Percentiles rank a stretch among this genome's conserved stretches.
phyloP scores from a whole-genome alignment of 2,888 invertebrate genomes.

The Phorcus lineatus region DNA sequence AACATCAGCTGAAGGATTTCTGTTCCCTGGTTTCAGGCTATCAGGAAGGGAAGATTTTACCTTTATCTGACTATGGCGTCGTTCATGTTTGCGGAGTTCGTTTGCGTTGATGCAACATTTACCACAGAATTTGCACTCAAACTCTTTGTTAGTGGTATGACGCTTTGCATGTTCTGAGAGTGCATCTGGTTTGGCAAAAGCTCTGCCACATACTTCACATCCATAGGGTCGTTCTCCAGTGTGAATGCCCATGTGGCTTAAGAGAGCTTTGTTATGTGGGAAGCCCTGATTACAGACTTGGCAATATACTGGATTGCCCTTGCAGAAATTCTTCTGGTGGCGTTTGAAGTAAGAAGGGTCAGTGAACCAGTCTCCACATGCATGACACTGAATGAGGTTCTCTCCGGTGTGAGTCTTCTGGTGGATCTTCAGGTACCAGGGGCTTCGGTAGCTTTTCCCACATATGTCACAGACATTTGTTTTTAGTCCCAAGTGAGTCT shows the following conservation, averaged over 20 bases:
- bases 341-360: neutral
- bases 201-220: neutral
- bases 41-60: neutral
- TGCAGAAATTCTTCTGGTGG: neutral
- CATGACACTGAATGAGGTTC: neutral
- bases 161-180: conserved; percentile 3
- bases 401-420: neutral
- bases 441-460: conserved; percentile 22
- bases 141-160: neutral
- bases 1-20: neutral
- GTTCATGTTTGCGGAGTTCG: neutral
- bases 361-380: neutral
- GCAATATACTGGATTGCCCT: neutral
- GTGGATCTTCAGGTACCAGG: neutral
- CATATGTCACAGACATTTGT: conserved; percentile 25
- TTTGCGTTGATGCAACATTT: neutral
- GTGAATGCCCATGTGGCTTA: conserved; percentile 9
- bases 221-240: conserved; percentile 4
- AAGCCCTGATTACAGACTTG: neutral
- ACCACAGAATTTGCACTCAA: too few relatives aligned
- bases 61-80: neutral
- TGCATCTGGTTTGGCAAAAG: neutral
- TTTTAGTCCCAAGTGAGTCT: conserved; percentile 15
- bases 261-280: neutral
- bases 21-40: neutral